Conservation (phyloP, 2,113 vertebrate species). For the Otus sunia region DNA sequence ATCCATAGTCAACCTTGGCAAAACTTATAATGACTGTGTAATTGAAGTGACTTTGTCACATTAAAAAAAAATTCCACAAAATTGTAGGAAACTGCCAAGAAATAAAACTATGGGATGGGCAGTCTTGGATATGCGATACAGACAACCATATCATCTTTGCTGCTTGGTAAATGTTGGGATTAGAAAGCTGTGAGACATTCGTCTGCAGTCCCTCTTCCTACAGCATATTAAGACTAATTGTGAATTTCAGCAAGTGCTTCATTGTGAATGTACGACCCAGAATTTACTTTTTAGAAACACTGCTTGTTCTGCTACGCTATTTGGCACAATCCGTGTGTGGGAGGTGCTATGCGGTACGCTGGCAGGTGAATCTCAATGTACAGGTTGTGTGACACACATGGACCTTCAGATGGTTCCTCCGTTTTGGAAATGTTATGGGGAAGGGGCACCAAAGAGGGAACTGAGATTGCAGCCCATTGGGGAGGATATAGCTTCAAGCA, state of each 20-base stretch:
- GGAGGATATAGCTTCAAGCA: neutral
- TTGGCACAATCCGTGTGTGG: neutral
- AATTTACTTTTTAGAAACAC: neutral
- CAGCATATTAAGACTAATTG: neutral
- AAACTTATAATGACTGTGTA: constrained; percentile 79
- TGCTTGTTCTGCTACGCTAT: neutral
- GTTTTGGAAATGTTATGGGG: neutral
- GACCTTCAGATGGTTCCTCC: neutral
- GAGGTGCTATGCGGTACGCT: neutral
- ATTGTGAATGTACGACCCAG: neutral
- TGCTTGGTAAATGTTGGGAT: neutral
- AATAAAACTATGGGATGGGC: constrained; percentile 47
- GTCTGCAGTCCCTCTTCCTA: neutral
- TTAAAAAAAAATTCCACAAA: constrained; percentile 72
- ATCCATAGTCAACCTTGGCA: constrained; percentile 78
- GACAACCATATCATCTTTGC: neutral
- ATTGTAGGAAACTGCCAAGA: constrained; percentile 68
- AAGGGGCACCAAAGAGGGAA: neutral
- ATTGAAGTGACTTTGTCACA: constrained; percentile 75
- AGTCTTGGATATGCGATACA: neutral
- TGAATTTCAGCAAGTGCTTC: neutral
- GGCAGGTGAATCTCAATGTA: neutral
- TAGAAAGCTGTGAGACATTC: neutral
- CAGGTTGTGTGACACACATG: neutral
- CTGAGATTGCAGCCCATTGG: neutral